phyloP scores from a whole-genome alignment of 2,113 vertebrate genomes.

The Tiliqua scincoides region DNA sequence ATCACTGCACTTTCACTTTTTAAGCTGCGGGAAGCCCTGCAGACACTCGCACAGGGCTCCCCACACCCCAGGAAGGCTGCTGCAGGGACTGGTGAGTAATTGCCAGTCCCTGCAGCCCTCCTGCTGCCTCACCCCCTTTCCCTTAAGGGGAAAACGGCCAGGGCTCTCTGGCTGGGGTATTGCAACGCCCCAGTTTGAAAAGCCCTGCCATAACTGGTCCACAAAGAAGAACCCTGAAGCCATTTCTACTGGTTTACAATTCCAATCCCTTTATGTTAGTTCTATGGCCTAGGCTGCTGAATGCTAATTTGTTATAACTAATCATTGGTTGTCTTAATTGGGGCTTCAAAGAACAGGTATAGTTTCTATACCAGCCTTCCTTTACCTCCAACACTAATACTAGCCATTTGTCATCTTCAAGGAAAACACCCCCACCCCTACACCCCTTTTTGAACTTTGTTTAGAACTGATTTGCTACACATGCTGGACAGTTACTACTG shows the following conservation, averaged over 20 bases:
- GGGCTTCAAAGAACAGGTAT: constrained; percentile 78
- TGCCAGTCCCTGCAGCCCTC: too few species aligned
- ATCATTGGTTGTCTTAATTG: constrained; percentile 78
- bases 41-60: too few species aligned
- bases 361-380: constrained; percentile 67
- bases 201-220: too few species aligned
- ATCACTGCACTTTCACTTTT: too few species aligned
- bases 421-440: too few species aligned
- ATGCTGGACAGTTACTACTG: constrained; percentile 74
- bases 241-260: constrained; percentile 44
- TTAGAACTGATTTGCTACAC: constrained; percentile 80
- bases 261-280: constrained; percentile 51
- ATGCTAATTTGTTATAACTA: constrained; percentile 68
- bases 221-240: constrained; percentile 34
- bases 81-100: too few species aligned
- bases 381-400: constrained; percentile 77
- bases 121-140: too few species aligned
- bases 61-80: too few species aligned
- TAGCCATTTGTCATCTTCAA: constrained; percentile 73
- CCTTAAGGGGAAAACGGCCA: too few species aligned
- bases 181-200: too few species aligned
- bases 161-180: too few species aligned
- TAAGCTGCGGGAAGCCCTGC: too few species aligned
- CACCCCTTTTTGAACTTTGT: constrained; percentile 82
- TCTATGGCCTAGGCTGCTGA: neutral